phyloP scores from a whole-genome alignment of 2,113 vertebrate genomes.

The Arvicanthis niloticus region DNA sequence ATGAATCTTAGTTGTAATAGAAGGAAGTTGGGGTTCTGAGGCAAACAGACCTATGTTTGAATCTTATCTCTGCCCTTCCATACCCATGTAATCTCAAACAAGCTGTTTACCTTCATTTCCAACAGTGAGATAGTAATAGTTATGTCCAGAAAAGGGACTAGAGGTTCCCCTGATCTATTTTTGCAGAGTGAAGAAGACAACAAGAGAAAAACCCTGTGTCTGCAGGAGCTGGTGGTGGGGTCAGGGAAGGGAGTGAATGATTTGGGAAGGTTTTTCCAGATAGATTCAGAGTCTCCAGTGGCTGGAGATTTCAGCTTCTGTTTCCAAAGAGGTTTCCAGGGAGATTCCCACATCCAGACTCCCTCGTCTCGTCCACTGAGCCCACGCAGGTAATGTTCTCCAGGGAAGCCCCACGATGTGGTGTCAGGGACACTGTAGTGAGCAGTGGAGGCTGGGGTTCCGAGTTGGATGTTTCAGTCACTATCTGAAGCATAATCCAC shows the following conservation, averaged over 20 bases:
- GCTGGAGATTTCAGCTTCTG: neutral
- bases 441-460: neutral
- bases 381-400: fast-evolving
- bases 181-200: too few species aligned
- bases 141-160: neutral
- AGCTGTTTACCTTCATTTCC: neutral
- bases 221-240: neutral
- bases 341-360: neutral
- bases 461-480: neutral
- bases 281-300: neutral
- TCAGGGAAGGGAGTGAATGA: neutral
- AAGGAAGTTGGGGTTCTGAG: neutral
- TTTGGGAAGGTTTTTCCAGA: neutral
- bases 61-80: neutral
- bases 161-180: neutral
- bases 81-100: too few species aligned
- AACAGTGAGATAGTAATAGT: neutral
- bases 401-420: neutral
- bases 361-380: neutral
- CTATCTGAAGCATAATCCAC: neutral
- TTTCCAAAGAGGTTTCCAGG: neutral
- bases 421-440: neutral
- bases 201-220: fast-evolving
- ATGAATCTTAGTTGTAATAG: neutral
- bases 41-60: neutral